These are phyloP conservation scores for Arremon aurantiirostris DNA, from an alignment of 2,797 vertebrate genomes.

Conservation along the genomic window DNA sequence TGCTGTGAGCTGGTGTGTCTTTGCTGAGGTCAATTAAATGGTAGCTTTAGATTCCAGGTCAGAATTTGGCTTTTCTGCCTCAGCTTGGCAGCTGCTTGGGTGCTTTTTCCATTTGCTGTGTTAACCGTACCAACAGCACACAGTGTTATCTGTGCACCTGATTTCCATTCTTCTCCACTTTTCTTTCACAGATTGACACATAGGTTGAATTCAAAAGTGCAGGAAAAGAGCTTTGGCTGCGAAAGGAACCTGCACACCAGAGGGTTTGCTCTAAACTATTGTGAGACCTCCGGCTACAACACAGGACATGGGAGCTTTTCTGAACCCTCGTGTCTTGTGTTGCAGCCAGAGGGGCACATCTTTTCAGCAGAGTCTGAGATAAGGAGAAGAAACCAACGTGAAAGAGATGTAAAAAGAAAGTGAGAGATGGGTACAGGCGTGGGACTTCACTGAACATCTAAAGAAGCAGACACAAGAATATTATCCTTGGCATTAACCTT, in stretches of 20 bases:
- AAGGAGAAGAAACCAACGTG: slow-evolving; percentile 26
- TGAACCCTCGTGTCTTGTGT: slow-evolving; percentile 99
- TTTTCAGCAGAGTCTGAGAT: slow-evolving; percentile 49
- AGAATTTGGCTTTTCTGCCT: background rate
- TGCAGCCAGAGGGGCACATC: slow-evolving; percentile 95
- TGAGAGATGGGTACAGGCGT: background rate
- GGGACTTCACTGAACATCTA: slow-evolving; percentile 6
- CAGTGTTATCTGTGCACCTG: slow-evolving; percentile 30
- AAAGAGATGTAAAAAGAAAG: slow-evolving; percentile 9
- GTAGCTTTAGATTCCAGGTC: background rate
- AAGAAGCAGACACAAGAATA: background rate
- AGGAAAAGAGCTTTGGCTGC: background rate
- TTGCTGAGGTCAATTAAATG: background rate
- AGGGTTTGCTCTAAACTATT: slow-evolving; percentile 42
- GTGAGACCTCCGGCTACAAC: slow-evolving; percentile 95
- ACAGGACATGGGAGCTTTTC: slow-evolving; percentile 95
- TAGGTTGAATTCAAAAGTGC: background rate
- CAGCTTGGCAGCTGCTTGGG: background rate
- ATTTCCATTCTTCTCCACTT: slow-evolving; percentile 44
- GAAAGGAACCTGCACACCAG: background rate
- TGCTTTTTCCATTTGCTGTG: slow-evolving; percentile 24
- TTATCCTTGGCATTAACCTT: background rate
- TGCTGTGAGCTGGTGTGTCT: background rate
- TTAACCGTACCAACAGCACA: slow-evolving; percentile 13
- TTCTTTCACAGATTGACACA: background rate